phyloP scores from a whole-genome alignment of 1,140 invertebrate species.

The Drosophila funebris region DNA sequence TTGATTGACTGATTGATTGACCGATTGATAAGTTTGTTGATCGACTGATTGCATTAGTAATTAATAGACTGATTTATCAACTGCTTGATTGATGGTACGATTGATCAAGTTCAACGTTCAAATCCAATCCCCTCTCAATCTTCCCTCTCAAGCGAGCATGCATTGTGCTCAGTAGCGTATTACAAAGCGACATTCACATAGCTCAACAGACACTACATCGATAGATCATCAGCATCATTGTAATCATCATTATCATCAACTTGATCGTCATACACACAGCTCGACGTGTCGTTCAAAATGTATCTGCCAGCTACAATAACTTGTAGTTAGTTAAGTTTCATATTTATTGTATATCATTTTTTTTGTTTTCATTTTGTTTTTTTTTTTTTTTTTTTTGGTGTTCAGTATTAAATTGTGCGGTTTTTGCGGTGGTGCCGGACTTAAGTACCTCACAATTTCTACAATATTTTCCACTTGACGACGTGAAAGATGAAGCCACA shows the following conservation, averaged over 20 bases:
- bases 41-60: not conserved
- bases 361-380: not conserved
- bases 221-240: slow-evolving; percentile 31
- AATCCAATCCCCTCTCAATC: not conserved
- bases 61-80: not conserved
- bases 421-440: slow-evolving; percentile 69
- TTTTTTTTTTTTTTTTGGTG: slow-evolving; percentile 37
- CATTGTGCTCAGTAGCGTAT: slow-evolving; percentile 31
- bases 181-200: slow-evolving; percentile 35
- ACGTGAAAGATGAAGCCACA: slow-evolving; percentile 71
- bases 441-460: slow-evolving; percentile 70
- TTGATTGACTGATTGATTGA: not conserved
- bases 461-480: slow-evolving; percentile 79
- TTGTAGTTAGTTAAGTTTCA: slow-evolving; percentile 47
- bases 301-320: slow-evolving; percentile 44
- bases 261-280: not conserved
- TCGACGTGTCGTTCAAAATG: slow-evolving; percentile 40
- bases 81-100: not conserved
- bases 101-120: too few species aligned
- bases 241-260: slow-evolving; percentile 12
- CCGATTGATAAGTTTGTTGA: not conserved
- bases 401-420: slow-evolving; percentile 78
- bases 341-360: slow-evolving; percentile 21
- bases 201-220: not conserved
- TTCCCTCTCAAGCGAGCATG: too few species aligned